Base-by-base conservation (phyloP, 2,888 invertebrate genomes). In the Autographa pulchrina region DNA sequence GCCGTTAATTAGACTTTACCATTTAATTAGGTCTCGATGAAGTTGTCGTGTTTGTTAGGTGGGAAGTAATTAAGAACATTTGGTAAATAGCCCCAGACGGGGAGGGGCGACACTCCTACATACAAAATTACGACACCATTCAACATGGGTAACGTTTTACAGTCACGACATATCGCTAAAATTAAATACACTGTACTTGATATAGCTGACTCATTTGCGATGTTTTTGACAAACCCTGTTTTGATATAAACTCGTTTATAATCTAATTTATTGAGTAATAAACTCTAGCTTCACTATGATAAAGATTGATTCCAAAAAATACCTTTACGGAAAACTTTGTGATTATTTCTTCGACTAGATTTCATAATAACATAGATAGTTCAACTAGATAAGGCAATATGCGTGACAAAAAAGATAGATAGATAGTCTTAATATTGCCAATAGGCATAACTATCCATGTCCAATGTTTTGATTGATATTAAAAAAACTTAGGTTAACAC, bases 101-200 rank as follows among this genome's bases (percentile, higher is more conserved):
- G 93, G 92, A 81, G 89, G 86, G 91, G 90, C 92, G 89, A 91
- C 92, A 91, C 93, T 90, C 91, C 93, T 89, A 87, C 85, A 86
- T 85, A 85, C 85, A 86, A 86, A 88, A 89, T 90, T 86, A 90
- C 88, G 82, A 85, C 88, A 87, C 83, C 83, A 78, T 79, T 69
- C 74, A 73, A 82, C 75, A 75, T 81, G 77, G 75, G 77, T 90
- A 91, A 93, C 90, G 88, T 79, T 76, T 76, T 84, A 78, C 75
- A 83, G 92, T 91, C 94, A 94, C 93, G 83, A 79, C 48, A 83
- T 77, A 71, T 58, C 59, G 38, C 72, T 77, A 74, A 80, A 68
- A 16, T 60, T 60, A 35, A 38, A 80, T 75, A 80, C 77, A 72
- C 77, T 81, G 79, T 78, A 80, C 82, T 71, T 75, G 75, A 69